A percentile compares a stretch with the other conserved stretches of the same genome.
Evolutionary conservation across 2,797 vertebrate species (phyloP).

Genomic region (Chrosomus eos): DNA sequence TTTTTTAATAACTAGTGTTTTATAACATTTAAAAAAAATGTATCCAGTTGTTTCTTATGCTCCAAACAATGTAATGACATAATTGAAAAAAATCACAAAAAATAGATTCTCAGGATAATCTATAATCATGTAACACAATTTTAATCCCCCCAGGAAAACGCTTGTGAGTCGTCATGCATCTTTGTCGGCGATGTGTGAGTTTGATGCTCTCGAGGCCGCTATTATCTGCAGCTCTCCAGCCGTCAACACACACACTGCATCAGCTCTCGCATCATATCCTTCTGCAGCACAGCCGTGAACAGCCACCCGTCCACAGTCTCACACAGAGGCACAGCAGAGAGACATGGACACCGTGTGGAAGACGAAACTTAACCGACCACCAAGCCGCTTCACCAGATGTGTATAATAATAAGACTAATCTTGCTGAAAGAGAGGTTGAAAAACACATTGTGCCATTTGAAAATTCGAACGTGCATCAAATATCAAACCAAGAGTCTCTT

Average conservation of each 20-base stretch:
- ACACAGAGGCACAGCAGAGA: not conserved
- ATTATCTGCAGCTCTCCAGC: constrained; percentile 12
- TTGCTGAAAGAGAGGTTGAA: not conserved
- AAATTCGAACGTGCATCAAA: not conserved
- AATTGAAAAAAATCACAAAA: not conserved
- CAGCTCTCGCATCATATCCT: not conserved
- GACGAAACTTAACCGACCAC: constrained; percentile 7
- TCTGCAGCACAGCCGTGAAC: not conserved
- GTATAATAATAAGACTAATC: constrained; percentile 43
- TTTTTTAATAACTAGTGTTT: not conserved
- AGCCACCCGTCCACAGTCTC: not conserved
- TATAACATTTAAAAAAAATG: not conserved
- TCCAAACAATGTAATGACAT: not conserved
- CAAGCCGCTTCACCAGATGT: not conserved
- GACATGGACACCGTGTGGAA: not conserved
- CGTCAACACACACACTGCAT: constrained; percentile 19
- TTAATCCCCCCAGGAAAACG: not conserved
- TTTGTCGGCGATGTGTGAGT: constrained; percentile 68
- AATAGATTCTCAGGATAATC: not conserved
- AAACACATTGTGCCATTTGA: not conserved
- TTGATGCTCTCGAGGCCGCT: constrained; percentile 57
- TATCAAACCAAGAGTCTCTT: constrained; percentile 66
- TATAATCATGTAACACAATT: not conserved
- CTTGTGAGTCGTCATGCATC: constrained; percentile 39
- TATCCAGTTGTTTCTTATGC: not conserved